phyloP scores from a whole-genome alignment of 2,888 invertebrate species.

The Carterocephalus palaemon region DNA sequence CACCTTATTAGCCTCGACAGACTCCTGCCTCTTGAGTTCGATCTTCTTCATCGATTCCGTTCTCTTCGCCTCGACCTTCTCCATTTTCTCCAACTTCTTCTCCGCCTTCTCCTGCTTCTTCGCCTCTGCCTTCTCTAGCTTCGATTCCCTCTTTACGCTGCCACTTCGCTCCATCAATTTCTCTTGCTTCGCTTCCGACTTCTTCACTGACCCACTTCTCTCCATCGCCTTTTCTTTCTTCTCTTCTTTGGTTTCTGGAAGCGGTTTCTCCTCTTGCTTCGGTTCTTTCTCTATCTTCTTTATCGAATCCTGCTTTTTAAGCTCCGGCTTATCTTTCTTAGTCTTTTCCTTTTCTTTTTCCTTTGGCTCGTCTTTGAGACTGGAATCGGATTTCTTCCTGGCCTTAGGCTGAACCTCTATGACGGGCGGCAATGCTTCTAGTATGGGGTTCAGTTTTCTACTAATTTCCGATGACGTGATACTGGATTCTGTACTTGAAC shows the following conservation, averaged over 20 bases:
- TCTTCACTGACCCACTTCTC: conserved; percentile 48
- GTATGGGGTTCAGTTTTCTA: conserved; percentile 40
- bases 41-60: conserved; percentile 57
- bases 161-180: conserved; percentile 51
- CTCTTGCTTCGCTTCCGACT: conserved; percentile 35
- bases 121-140: conserved; percentile 51
- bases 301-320: conserved; percentile 43
- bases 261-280: conserved; percentile 40
- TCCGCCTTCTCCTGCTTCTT: conserved; percentile 42
- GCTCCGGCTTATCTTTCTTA: conserved; percentile 51
- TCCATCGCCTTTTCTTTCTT: conserved; percentile 45
- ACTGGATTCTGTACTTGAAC: conserved; percentile 56
- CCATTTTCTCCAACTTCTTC: conserved; percentile 38
- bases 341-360: conserved; percentile 54
- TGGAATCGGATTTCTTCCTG: conserved; percentile 67
- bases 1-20: conserved; percentile 64
- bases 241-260: conserved; percentile 31
- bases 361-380: conserved; percentile 63
- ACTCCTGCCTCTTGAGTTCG: conserved; percentile 64
- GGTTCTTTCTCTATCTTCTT: conserved; percentile 49
- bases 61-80: conserved; percentile 53
- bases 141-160: conserved; percentile 58
- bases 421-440: conserved; percentile 35
- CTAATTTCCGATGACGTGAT: conserved; percentile 48
- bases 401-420: conserved; percentile 48